Evolutionary conservation across 2,113 vertebrate genomes (phyloP), one percentile per base, ranked within the genome.

Genomic region (Eolophus roseicapilla): DNA sequence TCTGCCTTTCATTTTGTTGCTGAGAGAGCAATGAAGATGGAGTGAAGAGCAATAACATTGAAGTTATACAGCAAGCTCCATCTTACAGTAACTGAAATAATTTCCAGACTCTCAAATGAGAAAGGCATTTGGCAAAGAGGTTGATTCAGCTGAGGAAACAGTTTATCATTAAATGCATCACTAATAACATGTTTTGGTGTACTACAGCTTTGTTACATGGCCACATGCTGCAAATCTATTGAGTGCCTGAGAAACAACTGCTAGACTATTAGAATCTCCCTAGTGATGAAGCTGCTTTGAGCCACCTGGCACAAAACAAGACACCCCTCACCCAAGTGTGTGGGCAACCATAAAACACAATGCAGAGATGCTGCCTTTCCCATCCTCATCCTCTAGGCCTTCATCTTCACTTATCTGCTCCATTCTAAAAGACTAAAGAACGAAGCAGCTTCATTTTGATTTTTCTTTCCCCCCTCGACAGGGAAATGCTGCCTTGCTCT

Each of bases 151-250:
- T 71, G 67, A 47, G 20, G 43, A 71, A 47, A 33, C 2, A 43
- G 13, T 52, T 82, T 28, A 13, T 68, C 59, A n/a, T 69, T 52
- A 69, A 91, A 73, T 35, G 10, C 33, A 18, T 80, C 35, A 21
- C 47, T 62, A 57, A 82, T 76, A 69, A 65, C 37, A 71, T 6
- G 11, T 25, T 75, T 82, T 62, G 23, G 11, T 77, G 39, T 41
- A 82, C 52, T 50, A 12, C 27, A 4, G 35, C 60, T 92, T 50
- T 64, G 39, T 19, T 60, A 39, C 17, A 6, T 0, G 0, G 65
- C 21, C 28, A 19, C 9, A 3, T 20, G 25, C 13, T 31, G n/a
- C 1, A 6, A n/a, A 63, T 37, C 43, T 77, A 8, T 2, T 3
- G 25, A 62, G 25, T 25, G 14, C 8, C n/a, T 63, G 46, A 60